Base-by-base conservation (phyloP, 2,113 vertebrate species). In the Elephas maximus region DNA sequence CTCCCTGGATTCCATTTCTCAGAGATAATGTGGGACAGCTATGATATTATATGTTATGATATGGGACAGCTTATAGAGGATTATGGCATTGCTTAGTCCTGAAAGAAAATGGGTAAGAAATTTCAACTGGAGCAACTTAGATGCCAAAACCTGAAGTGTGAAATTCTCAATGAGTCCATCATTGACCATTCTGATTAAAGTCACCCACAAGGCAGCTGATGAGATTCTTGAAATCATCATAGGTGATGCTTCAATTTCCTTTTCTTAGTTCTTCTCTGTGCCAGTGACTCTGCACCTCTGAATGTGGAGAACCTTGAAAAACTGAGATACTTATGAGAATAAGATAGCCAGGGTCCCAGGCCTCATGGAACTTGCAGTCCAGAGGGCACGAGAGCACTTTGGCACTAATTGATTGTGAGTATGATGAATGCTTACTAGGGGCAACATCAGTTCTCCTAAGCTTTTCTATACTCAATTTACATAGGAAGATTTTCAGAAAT, bases 41-140 rank as follows among this genome's bases (percentile, higher is more conserved):
- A 30, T 67, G 65, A 26, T 63, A 6, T 63, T 20, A 28, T 67
- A 67, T 67, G 65, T 30, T 67, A 10, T 67, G 28, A 67, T 67
- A 30, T 67, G 65, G 7, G 65, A 67, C 26, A 80, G 30, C 3
- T 67, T 14, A 41, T 45, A 37, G 28, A 69, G 28, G 60, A 48
- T 92, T 85, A 33, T 86, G 63, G 76, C 45, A 81, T 90, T 76
- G 79, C 63, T 85, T 92, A 53, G 28, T 93, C 45, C 15, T 79
- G 26, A n/a, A 83, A 86, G 11, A 90, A 86, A 90, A 87, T 65
- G 53, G 48, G 10, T 76, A 20, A 51, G 78, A 76, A 53, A 8
- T 84, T 74, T 91, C 60, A 93, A 37, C 45, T 44, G 3, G 0
- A 77, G 91, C 21, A 20, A 88, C 41, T 80, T 93, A 45, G 45